A percentile compares a stretch with the other conserved stretches of the same genome.
Conservation (phyloP, 2,113 vertebrate genomes). For the Macrotus californicus region DNA sequence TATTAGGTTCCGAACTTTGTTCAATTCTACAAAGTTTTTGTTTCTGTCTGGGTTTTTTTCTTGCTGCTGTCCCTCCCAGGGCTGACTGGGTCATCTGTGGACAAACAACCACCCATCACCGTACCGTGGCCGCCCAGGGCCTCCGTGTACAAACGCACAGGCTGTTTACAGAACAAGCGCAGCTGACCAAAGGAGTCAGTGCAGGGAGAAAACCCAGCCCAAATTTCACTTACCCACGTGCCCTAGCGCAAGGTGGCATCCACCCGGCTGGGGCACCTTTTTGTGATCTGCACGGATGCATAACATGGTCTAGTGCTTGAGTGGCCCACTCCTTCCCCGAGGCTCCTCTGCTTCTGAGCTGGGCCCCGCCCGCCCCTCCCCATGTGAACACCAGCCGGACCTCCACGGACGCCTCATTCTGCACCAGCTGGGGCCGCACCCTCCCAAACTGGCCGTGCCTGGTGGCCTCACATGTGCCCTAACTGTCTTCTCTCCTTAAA, state of each 20-base stretch:
- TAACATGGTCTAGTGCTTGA: not conserved
- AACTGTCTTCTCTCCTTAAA: not conserved
- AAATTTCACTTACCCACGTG: not conserved
- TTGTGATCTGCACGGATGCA: not conserved
- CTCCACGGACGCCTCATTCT: not conserved
- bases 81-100: not conserved
- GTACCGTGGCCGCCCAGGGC: rapidly evolving
- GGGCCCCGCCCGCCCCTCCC: too few relatives aligned
- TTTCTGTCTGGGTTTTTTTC: too few relatives aligned
- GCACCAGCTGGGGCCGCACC: not conserved
- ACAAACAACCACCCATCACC: not conserved
- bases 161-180: not conserved
- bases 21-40: not conserved
- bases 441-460: not conserved
- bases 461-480: not conserved
- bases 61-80: not conserved
- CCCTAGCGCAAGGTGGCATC: not conserved
- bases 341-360: not conserved
- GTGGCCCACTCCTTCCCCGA: not conserved
- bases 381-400: not conserved
- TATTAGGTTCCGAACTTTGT: not conserved
- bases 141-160: not conserved
- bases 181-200: not conserved
- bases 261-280: not conserved
- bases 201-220: not conserved